Conservation (phyloP, 2,888 invertebrate genomes). For the Coenonympha arcania region DNA sequence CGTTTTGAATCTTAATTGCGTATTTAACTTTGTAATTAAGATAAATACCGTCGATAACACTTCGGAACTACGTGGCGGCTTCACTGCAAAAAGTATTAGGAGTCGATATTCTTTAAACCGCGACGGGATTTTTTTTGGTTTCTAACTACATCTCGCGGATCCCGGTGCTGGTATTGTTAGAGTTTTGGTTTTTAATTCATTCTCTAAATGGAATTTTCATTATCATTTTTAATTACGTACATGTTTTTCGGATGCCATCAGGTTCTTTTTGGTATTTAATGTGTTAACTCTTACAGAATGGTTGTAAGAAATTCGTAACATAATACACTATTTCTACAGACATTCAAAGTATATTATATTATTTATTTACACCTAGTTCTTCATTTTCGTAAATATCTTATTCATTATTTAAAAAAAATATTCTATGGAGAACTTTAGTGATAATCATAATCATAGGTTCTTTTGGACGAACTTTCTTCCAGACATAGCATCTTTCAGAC, state of each 20-base stretch:
- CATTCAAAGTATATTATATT: too few species aligned
- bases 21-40: constrained; percentile 66
- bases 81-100: constrained; percentile 38
- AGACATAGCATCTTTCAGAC: too few species aligned
- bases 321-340: too few species aligned
- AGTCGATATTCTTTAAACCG: constrained; percentile 4
- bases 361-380: too few species aligned
- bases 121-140: constrained; percentile 5
- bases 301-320: too few species aligned
- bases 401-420: too few species aligned
- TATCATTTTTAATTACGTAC: not conserved
- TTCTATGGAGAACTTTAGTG: too few species aligned
- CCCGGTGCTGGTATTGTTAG: constrained; percentile 11
- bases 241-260: not conserved
- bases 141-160: constrained; percentile 14
- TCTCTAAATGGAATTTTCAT: not conserved
- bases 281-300: not conserved
- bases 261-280: not conserved
- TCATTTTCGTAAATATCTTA: too few species aligned
- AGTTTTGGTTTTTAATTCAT: not conserved
- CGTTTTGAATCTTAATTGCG: constrained; percentile 62
- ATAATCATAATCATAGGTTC: too few species aligned
- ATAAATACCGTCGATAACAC: constrained; percentile 66
- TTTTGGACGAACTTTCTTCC: too few species aligned
- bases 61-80: constrained; percentile 51